These are phyloP conservation scores for Macrosiphum euphorbiae DNA, from an alignment of 2,888 invertebrate species.

Conservation along the genomic window DNA sequence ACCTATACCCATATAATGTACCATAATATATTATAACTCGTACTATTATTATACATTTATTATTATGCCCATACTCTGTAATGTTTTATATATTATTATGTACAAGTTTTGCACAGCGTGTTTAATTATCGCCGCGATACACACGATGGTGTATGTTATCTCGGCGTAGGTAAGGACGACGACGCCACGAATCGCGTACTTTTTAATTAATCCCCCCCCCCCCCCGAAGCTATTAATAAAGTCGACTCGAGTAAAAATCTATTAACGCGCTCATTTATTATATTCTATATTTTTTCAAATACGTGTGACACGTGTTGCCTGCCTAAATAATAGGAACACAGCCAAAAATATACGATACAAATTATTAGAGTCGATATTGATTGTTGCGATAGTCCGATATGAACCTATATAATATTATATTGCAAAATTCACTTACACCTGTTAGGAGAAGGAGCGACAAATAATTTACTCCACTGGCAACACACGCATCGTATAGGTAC, in stretches of 20 bases:
- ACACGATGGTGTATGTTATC: neutral
- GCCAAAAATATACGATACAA: neutral
- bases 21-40: neutral
- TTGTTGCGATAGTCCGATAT: neutral
- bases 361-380: neutral
- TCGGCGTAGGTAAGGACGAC: neutral
- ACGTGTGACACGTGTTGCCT: neutral
- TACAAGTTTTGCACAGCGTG: slow-evolving; percentile 20
- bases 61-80: neutral
- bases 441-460: neutral
- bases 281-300: neutral
- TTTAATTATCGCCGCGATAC: neutral
- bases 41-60: neutral
- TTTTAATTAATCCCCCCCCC: neutral
- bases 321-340: neutral
- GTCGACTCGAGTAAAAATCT: neutral
- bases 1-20: neutral
- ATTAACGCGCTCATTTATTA: neutral
- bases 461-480: neutral
- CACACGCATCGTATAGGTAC: neutral
- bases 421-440: neutral
- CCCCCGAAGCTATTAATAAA: neutral
- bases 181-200: neutral
- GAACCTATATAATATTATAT: neutral
- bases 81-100: neutral